These are phyloP conservation scores for Leucopternis melanops DNA, from an alignment of 2,113 vertebrate species.

Conservation along the genomic window DNA sequence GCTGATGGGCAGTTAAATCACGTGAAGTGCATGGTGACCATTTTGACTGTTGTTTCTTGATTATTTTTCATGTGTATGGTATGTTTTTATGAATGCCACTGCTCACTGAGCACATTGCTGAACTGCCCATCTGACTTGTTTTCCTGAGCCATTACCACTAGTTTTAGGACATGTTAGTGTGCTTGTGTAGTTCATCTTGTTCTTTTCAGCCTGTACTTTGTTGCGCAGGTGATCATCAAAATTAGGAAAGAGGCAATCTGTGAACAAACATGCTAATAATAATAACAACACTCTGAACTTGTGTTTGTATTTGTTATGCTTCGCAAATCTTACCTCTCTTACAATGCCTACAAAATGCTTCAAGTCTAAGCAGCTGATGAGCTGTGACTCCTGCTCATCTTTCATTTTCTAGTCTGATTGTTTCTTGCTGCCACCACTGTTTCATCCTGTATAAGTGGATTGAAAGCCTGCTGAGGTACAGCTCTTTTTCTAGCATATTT, in stretches of 20 bases:
- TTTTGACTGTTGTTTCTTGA: background rate
- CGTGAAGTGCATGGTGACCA: fast-evolving
- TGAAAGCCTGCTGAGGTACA: slow-evolving; percentile 1
- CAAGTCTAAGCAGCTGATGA: background rate
- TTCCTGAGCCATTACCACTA: background rate
- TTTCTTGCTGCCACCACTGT: background rate
- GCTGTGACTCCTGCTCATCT: slow-evolving; percentile 15
- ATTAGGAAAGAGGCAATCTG: background rate
- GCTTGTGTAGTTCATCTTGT: background rate
- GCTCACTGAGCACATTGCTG: background rate
- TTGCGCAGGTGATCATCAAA: background rate
- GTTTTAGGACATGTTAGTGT: background rate
- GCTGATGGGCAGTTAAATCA: background rate
- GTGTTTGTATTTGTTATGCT: background rate
- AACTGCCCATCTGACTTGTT: background rate
- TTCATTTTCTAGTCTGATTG: slow-evolving; percentile 23
- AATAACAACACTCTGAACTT: background rate
- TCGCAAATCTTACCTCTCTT: background rate
- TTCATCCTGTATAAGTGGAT: background rate
- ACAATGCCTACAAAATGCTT: background rate
- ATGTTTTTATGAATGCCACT: background rate
- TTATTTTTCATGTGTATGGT: background rate
- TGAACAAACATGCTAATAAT: background rate
- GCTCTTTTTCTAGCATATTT: background rate
- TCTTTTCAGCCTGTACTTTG: background rate